Evolutionary conservation across 1,140 invertebrate species (phyloP).

Genomic region (Achatina immaculata): DNA sequence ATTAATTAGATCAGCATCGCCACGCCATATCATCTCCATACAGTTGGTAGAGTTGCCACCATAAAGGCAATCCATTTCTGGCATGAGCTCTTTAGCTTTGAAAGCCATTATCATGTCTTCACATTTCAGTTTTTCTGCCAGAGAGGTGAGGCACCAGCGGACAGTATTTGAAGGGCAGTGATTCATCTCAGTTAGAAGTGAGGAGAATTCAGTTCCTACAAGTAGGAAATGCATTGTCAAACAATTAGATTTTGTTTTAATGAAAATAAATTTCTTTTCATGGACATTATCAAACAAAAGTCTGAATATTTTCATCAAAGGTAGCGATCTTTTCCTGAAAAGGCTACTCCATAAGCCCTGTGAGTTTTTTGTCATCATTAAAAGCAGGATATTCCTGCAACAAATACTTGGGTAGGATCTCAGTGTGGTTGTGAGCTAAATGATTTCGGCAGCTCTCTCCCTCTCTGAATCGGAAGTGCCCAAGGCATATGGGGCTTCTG

Average conservation of each 20-base stretch:
- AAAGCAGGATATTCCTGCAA: too few species aligned
- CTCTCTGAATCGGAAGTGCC: too few species aligned
- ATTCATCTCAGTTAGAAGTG: constrained; percentile 58
- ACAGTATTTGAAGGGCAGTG: constrained; percentile 62
- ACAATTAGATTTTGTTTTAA: constrained; percentile 1
- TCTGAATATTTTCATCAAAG: too few species aligned
- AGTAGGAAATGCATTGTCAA: constrained; percentile 30
- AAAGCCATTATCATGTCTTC: constrained; percentile 88
- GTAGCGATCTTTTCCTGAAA: too few species aligned
- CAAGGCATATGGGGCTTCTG: too few species aligned
- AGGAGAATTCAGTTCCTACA: constrained; percentile 58
- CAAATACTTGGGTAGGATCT: too few species aligned
- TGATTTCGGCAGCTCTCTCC: too few species aligned
- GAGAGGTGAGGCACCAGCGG: constrained; percentile 86
- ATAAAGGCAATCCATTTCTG: constrained; percentile 88
- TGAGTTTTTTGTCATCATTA: too few species aligned
- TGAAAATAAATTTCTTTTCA: too few species aligned
- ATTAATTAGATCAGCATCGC: constrained; percentile 75
- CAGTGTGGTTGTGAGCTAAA: too few species aligned
- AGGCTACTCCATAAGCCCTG: too few species aligned
- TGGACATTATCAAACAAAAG: too few species aligned
- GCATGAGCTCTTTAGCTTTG: constrained; percentile 87
- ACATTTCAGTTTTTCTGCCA: constrained; percentile 92
- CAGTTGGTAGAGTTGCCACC: constrained; percentile 89
- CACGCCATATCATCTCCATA: constrained; percentile 82